Evolutionary conservation across 1,140 invertebrate species (phyloP).

Genomic region (Euura lappo): DNA sequence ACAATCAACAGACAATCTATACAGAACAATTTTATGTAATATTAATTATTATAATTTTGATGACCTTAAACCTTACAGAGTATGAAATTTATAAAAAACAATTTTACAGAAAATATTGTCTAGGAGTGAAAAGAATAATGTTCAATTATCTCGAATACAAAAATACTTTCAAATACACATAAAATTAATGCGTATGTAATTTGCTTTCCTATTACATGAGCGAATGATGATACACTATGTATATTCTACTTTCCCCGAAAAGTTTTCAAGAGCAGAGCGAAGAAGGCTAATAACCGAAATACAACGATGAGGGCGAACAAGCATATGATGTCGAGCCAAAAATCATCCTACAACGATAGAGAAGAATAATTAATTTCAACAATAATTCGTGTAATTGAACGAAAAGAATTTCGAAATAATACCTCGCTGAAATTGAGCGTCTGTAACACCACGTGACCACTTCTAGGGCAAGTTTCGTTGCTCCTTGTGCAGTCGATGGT

Average conservation of each 20-base stretch:
- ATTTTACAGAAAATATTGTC: too few species aligned
- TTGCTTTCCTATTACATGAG: too few species aligned
- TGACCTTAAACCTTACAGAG: too few species aligned
- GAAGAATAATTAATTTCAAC: constrained; percentile 15
- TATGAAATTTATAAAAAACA: too few species aligned
- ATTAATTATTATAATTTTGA: too few species aligned
- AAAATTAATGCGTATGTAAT: too few species aligned
- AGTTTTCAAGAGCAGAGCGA: constrained; percentile 72
- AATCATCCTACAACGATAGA: constrained; percentile 66
- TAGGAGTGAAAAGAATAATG: too few species aligned
- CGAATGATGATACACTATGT: too few species aligned
- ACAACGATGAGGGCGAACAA: constrained; percentile 75
- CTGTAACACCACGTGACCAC: constrained; percentile 79
- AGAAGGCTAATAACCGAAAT: constrained; percentile 79
- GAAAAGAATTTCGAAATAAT: constrained; percentile 20
- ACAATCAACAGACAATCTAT: too few species aligned
- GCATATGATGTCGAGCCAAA: constrained; percentile 73
- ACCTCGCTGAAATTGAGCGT: constrained; percentile 80
- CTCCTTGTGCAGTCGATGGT: constrained; percentile 73
- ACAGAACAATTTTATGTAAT: too few species aligned
- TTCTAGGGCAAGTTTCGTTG: constrained; percentile 76
- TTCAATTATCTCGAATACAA: too few species aligned
- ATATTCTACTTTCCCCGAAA: constrained; percentile 45
- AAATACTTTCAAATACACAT: too few species aligned
- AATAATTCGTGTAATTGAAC: constrained; percentile 3